Conservation (phyloP, 2,888 invertebrate genomes). For the Noctua janthina region DNA sequence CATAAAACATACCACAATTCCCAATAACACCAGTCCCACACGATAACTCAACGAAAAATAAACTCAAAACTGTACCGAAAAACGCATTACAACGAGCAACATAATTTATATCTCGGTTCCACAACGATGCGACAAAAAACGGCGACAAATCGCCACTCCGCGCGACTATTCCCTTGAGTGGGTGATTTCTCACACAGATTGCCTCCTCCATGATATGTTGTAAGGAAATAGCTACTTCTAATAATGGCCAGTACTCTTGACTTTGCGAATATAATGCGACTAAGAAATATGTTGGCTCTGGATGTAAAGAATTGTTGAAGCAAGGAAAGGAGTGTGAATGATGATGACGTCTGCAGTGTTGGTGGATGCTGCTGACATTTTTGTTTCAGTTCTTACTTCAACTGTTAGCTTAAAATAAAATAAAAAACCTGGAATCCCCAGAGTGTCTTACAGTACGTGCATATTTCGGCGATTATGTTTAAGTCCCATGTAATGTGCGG, state of each 20-base stretch:
- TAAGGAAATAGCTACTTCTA: constrained; percentile 61
- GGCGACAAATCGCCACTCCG: constrained; percentile 75
- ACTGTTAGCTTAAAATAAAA: background rate
- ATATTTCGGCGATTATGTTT: background rate
- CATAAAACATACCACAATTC: constrained; percentile 24
- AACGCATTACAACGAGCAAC: constrained; percentile 54
- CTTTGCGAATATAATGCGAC: constrained; percentile 55
- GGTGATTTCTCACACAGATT: constrained; percentile 71
- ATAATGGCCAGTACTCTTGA: constrained; percentile 54
- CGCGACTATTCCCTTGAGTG: constrained; percentile 64
- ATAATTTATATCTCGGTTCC: constrained; percentile 64
- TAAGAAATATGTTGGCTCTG: constrained; percentile 34
- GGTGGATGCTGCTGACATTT: background rate
- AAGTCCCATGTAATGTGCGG: background rate
- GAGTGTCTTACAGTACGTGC: background rate
- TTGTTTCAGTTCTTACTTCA: background rate
- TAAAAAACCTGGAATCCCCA: too few species aligned
- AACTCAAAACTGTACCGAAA: constrained; percentile 54
- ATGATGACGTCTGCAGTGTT: background rate
- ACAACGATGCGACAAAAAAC: constrained; percentile 71
- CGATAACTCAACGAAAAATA: constrained; percentile 54
- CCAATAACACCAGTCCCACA: constrained; percentile 18
- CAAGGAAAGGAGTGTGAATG: background rate
- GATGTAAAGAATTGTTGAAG: constrained; percentile 26
- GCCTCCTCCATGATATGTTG: constrained; percentile 61